Evolutionary conservation across 2,797 vertebrate genomes (phyloP).

Genomic region (Malurus splendens): DNA sequence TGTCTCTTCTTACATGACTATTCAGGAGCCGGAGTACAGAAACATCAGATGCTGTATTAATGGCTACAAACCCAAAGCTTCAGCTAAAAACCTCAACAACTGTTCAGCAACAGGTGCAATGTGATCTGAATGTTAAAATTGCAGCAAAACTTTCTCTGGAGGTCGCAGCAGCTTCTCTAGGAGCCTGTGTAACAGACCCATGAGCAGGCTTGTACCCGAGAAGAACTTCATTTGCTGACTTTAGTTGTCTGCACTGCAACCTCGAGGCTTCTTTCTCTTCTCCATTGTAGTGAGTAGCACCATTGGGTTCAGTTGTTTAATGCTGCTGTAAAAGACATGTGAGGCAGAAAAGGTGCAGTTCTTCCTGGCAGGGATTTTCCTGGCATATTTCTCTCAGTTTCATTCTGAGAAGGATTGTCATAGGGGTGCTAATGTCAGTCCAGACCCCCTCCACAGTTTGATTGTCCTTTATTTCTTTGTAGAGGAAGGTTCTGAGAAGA

Average conservation of each 20-base stretch:
- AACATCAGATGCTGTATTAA: constrained; percentile 50
- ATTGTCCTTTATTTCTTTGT: not conserved
- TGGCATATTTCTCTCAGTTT: not conserved
- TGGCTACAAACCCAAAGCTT: constrained; percentile 51
- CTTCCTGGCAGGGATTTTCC: not conserved
- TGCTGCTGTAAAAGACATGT: not conserved
- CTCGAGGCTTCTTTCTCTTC: not conserved
- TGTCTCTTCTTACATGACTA: constrained; percentile 43
- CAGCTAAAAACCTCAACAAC: constrained; percentile 42
- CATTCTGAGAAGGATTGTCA: not conserved
- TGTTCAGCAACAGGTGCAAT: constrained; percentile 60
- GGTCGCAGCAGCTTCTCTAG: not conserved
- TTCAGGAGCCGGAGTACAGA: not conserved
- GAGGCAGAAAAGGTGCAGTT: not conserved
- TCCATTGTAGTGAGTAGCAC: not conserved
- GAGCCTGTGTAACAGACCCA: not conserved
- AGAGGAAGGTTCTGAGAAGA: not conserved
- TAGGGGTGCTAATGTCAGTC: not conserved
- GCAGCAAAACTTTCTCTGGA: not conserved
- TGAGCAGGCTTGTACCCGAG: not conserved
- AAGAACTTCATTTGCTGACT: not conserved
- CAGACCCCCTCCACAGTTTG: not conserved
- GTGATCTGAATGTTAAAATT: not conserved
- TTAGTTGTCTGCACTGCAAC: not conserved
- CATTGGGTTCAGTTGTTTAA: not conserved